A percentile compares a stretch with the other conserved stretches of the same genome.
These are phyloP conservation scores for Zoanthus sociatus DNA, from an alignment of 92 coral and sea anemone genomes.

Conservation along the genomic window DNA sequence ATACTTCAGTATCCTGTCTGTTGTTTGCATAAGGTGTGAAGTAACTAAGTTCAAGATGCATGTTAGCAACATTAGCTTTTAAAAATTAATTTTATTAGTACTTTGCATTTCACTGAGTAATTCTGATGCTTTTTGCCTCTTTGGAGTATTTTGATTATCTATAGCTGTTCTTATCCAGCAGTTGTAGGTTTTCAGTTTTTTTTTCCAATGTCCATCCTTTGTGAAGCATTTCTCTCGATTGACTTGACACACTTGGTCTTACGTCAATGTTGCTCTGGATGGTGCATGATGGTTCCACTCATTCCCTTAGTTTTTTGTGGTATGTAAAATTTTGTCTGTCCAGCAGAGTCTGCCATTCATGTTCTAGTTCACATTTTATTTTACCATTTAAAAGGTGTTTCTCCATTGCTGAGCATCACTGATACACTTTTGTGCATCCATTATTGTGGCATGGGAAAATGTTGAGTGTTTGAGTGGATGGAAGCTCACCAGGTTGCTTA, in stretches of 20 bases:
- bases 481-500: neutral
- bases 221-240: neutral
- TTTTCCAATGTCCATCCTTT: slow-evolving; percentile 31
- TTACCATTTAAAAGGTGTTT: slow-evolving; percentile 15
- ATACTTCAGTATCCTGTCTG: too few species aligned
- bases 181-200: neutral
- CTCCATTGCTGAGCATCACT: slow-evolving; percentile 28
- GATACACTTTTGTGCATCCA: slow-evolving; percentile 32
- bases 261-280: slow-evolving; percentile 16
- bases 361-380: slow-evolving; percentile 20
- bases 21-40: too few species aligned
- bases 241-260: slow-evolving; percentile 15
- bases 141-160: too few species aligned
- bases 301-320: slow-evolving; percentile 33
- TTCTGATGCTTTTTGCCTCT: too few species aligned
- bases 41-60: too few species aligned
- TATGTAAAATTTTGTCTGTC: slow-evolving; percentile 17
- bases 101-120: too few species aligned
- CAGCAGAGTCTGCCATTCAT: slow-evolving; percentile 30
- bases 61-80: too few species aligned
- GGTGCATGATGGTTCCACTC: slow-evolving; percentile 17
- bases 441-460: slow-evolving; percentile 18
- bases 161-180: too few species aligned
- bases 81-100: too few species aligned
- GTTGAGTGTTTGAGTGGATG: neutral